Conservation (phyloP, 2,113 vertebrate genomes). For the Psophia crepitans region DNA sequence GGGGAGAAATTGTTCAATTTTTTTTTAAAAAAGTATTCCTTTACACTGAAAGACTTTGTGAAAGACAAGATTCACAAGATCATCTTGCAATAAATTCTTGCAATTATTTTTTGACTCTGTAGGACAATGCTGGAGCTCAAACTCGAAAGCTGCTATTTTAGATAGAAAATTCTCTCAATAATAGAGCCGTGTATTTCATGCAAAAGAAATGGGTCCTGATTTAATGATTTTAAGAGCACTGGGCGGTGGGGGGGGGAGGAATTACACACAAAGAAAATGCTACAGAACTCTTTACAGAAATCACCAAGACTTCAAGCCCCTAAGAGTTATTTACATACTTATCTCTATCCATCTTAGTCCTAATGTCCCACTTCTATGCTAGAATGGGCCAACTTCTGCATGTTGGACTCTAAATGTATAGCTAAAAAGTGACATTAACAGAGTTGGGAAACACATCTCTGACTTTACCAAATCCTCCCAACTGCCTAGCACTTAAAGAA, state of each 20-base stretch:
- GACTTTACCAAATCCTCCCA: not conserved
- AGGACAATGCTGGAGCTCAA: not conserved
- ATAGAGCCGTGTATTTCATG: not conserved
- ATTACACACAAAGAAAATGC: not conserved
- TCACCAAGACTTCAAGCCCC: not conserved
- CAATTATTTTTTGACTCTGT: not conserved
- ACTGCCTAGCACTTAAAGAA: not conserved
- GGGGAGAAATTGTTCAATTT: not conserved
- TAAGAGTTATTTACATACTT: not conserved
- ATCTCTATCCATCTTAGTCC: not conserved
- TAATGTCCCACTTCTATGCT: not conserved
- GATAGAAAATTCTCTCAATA: not conserved
- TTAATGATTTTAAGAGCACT: not conserved
- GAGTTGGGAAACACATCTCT: not conserved
- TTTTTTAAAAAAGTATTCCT: not conserved
- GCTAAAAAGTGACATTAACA: not conserved
- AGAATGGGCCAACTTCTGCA: not conserved
- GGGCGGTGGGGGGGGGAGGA: rapidly evolving
- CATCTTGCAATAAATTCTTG: not conserved
- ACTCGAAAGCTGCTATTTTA: not conserved
- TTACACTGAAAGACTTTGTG: not conserved
- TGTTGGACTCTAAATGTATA: not conserved
- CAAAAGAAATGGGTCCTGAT: not conserved
- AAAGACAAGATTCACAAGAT: not conserved
- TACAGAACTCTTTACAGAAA: not conserved